These are phyloP conservation scores for Lasius platythorax DNA, from an alignment of 2,888 invertebrate genomes.

Conservation along the genomic window DNA sequence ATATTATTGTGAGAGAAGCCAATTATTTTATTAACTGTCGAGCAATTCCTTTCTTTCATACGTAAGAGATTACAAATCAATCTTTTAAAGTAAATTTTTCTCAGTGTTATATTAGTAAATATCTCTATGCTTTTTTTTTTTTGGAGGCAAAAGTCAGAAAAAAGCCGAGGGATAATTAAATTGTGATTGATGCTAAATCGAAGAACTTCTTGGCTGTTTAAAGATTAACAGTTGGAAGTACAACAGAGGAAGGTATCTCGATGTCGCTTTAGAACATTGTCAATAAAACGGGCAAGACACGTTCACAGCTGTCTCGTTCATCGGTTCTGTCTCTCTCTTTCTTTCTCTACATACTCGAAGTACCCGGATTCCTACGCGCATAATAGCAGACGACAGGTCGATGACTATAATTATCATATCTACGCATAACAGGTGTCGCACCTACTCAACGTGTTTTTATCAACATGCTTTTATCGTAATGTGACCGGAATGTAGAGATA, in stretches of 20 bases:
- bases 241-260: background rate
- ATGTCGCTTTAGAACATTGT: conserved; percentile 61
- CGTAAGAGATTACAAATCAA: background rate
- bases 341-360: conserved; percentile 66
- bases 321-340: conserved; percentile 32
- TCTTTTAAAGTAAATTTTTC: background rate
- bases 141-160: background rate
- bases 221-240: background rate
- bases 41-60: background rate
- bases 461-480: conserved; percentile 42
- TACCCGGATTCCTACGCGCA: conserved; percentile 62
- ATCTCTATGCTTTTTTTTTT: background rate
- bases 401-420: conserved; percentile 64
- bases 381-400: conserved; percentile 54
- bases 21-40: background rate
- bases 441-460: conserved; percentile 58
- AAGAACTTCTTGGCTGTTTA: background rate
- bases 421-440: conserved; percentile 69
- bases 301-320: conserved; percentile 59
- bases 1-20: background rate
- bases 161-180: background rate
- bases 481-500: conserved; percentile 37
- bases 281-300: conserved; percentile 66
- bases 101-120: background rate
- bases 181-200: background rate